A percentile compares a stretch with the other conserved stretches of the same genome.
These are phyloP conservation scores for Centropyge bicolor DNA, from an alignment of 2,797 vertebrate species.

Conservation along the genomic window DNA sequence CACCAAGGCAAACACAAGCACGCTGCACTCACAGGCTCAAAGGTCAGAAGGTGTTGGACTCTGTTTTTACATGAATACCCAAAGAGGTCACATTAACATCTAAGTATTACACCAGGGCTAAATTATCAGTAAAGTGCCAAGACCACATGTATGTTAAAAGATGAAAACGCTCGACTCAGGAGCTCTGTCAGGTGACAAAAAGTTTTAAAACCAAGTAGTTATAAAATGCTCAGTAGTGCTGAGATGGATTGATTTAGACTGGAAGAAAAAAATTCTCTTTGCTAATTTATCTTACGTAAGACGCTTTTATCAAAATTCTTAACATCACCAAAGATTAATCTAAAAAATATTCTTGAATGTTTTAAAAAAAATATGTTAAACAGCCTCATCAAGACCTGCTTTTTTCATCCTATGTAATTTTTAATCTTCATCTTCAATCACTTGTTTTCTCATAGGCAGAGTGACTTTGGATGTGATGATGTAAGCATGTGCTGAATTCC, in stretches of 20 bases:
- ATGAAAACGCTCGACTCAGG: constrained; percentile 10
- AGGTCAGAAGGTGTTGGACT: constrained; percentile 71
- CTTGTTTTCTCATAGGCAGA: constrained; percentile 11
- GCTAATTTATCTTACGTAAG: background rate
- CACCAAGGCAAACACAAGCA: constrained; percentile 73
- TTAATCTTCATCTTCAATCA: background rate
- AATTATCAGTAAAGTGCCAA: constrained; percentile 61
- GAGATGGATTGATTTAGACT: constrained; percentile 19
- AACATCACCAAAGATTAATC: background rate
- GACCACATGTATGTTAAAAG: constrained; percentile 37
- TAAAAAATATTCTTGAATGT: background rate
- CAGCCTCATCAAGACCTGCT: background rate
- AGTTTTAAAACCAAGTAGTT: background rate
- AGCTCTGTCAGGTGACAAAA: constrained; percentile 7
- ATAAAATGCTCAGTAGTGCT: constrained; percentile 21
- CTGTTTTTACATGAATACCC: constrained; percentile 67
- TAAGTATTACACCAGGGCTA: constrained; percentile 48
- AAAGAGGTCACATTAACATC: constrained; percentile 71
- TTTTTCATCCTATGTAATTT: background rate
- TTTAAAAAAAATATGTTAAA: no score
- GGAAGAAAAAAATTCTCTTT: background rate
- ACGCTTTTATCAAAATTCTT: constrained; percentile 8
- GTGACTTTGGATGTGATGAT: constrained; percentile 36
- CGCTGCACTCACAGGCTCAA: constrained; percentile 47
- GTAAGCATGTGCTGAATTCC: constrained; percentile 30